Evolutionary conservation across 2,797 vertebrate species (phyloP).

Genomic region (Chaetodon trifasciatus): DNA sequence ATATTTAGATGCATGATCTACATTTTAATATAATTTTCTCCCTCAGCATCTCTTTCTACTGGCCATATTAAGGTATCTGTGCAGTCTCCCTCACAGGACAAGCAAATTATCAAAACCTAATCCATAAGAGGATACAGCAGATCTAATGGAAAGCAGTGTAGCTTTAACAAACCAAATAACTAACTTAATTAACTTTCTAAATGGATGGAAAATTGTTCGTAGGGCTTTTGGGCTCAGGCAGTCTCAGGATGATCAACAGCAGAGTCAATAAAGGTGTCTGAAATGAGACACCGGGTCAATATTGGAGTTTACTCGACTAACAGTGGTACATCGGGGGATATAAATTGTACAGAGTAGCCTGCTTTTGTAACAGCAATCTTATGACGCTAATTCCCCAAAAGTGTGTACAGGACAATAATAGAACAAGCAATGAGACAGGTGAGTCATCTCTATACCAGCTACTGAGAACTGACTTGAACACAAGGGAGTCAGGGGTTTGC

Average conservation of each 20-base stretch:
- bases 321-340: neutral
- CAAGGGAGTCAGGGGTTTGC: neutral
- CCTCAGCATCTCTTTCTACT: neutral
- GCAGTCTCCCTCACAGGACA: neutral
- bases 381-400: constrained; percentile 3
- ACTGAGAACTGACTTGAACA: constrained; percentile 1
- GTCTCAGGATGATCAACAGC: constrained; percentile 30
- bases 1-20: neutral
- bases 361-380: neutral
- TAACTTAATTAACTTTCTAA: constrained; percentile 13
- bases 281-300: constrained; percentile 23
- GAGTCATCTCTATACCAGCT: constrained; percentile 16
- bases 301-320: constrained; percentile 18
- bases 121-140: neutral
- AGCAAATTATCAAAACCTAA: constrained; percentile 8
- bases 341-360: neutral
- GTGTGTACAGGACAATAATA: constrained; percentile 3
- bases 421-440: constrained; percentile 4
- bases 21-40: neutral
- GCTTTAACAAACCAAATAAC: neutral
- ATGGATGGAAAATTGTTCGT: constrained; percentile 2
- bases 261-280: constrained; percentile 46
- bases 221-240: neutral
- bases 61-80: neutral
- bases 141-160: neutral